Evolutionary conservation across 2,113 vertebrate genomes (phyloP).

Genomic region (Chinchilla lanigera): DNA sequence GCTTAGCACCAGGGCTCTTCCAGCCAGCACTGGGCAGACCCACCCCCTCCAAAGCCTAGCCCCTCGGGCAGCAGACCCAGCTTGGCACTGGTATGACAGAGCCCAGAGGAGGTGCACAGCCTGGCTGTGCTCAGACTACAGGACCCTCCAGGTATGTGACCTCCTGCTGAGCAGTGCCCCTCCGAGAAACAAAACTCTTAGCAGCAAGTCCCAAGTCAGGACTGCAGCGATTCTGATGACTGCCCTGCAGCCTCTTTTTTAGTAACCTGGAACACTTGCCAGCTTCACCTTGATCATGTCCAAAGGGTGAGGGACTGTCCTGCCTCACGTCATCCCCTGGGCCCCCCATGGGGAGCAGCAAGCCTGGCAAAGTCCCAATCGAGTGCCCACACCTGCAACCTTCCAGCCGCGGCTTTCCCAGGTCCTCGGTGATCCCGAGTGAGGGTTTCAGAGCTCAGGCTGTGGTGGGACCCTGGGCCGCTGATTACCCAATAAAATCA

Average conservation of each 20-base stretch:
- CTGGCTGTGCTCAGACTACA: not conserved
- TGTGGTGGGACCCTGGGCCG: constrained; percentile 62
- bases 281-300: not conserved
- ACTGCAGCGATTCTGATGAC: not conserved
- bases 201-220: not conserved
- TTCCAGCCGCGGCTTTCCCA: not conserved
- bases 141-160: fast-evolving
- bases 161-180: not conserved
- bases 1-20: not conserved
- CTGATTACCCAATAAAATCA: constrained; percentile 86
- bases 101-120: not conserved
- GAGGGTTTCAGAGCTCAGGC: constrained; percentile 16
- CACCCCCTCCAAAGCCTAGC: not conserved
- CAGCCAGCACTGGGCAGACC: not conserved
- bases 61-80: not conserved
- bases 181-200: not conserved
- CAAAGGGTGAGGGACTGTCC: fast-evolving
- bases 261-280: not conserved
- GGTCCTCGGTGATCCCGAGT: not conserved
- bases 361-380: not conserved
- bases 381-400: not conserved
- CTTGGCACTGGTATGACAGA: not conserved
- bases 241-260: not conserved
- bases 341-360: not conserved
- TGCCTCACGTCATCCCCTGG: not conserved